Evolutionary conservation across 2,113 vertebrate genomes (phyloP).

Genomic region (Lophius piscatorius): DNA sequence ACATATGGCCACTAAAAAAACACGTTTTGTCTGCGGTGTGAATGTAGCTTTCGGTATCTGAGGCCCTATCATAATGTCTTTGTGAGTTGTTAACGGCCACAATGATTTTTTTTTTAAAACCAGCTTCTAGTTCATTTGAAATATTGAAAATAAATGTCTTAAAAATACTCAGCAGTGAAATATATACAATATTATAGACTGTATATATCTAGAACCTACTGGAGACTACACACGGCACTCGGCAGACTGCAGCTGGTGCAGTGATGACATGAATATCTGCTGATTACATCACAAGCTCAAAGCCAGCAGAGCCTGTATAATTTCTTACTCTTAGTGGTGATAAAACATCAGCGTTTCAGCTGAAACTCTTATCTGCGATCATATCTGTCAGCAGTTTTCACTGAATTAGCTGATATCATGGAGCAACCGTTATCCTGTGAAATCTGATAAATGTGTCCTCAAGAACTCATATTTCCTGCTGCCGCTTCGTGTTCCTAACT

Average conservation of each 20-base stretch:
- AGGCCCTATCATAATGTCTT: not conserved
- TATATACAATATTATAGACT: not conserved
- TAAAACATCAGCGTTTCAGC: constrained; percentile 2
- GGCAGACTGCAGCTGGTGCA: too few species aligned
- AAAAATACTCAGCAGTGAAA: not conserved
- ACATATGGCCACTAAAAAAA: too few species aligned
- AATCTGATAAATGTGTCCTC: not conserved
- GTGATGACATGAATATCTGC: not conserved
- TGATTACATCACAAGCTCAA: not conserved
- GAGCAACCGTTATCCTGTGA: not conserved
- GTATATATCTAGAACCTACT: too few species aligned
- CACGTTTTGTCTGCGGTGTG: too few species aligned
- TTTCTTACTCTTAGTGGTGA: not conserved
- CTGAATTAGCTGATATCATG: not conserved
- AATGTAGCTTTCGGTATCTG: too few species aligned
- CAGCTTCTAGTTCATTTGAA: not conserved
- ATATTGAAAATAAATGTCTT: not conserved
- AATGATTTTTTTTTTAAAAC: not conserved
- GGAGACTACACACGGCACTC: too few species aligned
- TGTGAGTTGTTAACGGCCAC: constrained; percentile 1
- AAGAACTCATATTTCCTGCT: not conserved
- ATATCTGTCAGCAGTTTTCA: constrained; percentile 8
- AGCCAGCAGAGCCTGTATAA: not conserved
- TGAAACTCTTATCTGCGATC: constrained; percentile 4
- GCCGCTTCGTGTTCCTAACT: not conserved